Conservation (phyloP, 1,140 invertebrate species). For the Drosophila punjabiensis region DNA sequence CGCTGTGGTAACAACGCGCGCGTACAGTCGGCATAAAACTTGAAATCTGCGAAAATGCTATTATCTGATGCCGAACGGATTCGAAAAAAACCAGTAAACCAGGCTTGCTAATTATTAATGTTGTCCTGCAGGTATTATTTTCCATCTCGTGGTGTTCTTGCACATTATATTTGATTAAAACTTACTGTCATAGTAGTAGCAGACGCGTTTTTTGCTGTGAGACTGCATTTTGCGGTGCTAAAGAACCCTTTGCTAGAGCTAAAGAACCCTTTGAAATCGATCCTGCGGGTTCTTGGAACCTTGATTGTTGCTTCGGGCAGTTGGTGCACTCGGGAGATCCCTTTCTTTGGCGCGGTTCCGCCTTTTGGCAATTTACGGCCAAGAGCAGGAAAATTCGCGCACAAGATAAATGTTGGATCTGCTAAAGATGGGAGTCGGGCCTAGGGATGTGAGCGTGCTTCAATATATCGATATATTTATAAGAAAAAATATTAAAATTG, state of each 20-base stretch:
- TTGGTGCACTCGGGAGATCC: background rate
- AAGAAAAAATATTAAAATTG: too few species aligned
- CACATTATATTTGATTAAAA: slow-evolving; percentile 74
- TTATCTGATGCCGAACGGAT: background rate
- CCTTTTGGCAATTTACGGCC: background rate
- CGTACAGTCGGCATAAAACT: slow-evolving; percentile 81
- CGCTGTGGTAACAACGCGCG: slow-evolving; percentile 56
- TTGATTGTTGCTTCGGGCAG: background rate
- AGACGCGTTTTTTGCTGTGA: slow-evolving; percentile 96
- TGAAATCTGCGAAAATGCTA: slow-evolving; percentile 59
- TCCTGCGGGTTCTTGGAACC: background rate
- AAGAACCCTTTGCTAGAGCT: background rate
- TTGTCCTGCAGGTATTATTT: background rate
- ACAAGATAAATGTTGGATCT: slow-evolving; percentile 5
- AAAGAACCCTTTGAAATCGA: background rate
- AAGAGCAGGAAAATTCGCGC: slow-evolving; percentile 16
- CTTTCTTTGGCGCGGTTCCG: background rate
- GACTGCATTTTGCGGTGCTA: slow-evolving; percentile 87
- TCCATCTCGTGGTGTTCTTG: background rate
- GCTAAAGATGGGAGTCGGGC: too few species aligned
- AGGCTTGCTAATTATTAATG: background rate
- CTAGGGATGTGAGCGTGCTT: too few species aligned
- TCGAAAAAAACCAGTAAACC: slow-evolving; percentile 6
- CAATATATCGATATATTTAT: too few species aligned
- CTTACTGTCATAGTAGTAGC: slow-evolving; percentile 99